Evolutionary conservation across 2,888 invertebrate species (phyloP).

Genomic region (Theretra japonica): DNA sequence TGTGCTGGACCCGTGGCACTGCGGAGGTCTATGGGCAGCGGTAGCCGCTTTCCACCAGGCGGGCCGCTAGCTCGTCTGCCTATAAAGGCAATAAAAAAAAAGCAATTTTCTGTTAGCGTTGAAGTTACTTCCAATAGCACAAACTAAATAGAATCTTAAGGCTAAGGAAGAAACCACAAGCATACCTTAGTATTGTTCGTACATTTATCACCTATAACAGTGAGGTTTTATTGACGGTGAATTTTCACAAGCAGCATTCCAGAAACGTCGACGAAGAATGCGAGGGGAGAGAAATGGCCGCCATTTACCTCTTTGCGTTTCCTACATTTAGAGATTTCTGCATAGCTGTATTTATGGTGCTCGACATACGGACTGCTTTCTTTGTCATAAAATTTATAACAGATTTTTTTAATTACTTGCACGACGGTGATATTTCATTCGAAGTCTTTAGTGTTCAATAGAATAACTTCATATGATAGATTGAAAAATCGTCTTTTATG

Average conservation of each 20-base stretch:
- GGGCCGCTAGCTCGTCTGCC: too few species aligned
- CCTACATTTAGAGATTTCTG: slow-evolving; percentile 19
- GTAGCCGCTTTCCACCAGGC: too few species aligned
- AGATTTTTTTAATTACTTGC: background rate
- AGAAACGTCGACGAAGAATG: slow-evolving; percentile 33
- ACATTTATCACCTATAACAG: slow-evolving; percentile 38
- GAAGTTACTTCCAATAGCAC: background rate
- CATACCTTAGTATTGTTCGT: slow-evolving; percentile 2
- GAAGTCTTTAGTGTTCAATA: background rate
- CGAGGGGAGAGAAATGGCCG: slow-evolving; percentile 30
- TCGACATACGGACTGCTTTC: background rate
- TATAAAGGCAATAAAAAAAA: too few species aligned
- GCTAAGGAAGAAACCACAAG: background rate
- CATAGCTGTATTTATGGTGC: background rate
- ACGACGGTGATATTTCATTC: background rate
- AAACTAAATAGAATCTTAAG: background rate
- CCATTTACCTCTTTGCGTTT: background rate
- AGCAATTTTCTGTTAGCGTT: background rate
- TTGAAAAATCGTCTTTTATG: too few species aligned
- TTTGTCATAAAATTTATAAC: background rate
- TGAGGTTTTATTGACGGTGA: slow-evolving; percentile 21
- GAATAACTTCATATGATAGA: background rate
- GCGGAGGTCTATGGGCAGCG: too few species aligned
- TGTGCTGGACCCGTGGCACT: too few species aligned
- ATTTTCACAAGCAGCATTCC: slow-evolving; percentile 35